These are phyloP conservation scores for Actenoides lindsayi DNA, from an alignment of 2,113 vertebrate genomes.

Conservation along the genomic window DNA sequence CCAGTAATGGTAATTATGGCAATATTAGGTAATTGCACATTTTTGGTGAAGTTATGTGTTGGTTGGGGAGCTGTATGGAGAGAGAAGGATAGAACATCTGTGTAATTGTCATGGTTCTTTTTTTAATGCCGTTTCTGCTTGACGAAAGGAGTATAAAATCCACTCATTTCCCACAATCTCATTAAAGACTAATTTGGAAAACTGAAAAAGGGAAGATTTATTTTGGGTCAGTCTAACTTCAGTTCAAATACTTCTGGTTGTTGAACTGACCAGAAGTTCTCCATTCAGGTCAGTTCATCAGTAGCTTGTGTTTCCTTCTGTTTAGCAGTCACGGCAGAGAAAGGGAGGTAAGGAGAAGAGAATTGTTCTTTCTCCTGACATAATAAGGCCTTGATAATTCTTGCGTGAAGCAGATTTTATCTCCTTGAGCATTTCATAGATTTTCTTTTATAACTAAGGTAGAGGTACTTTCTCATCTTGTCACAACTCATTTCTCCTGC, in stretches of 20 bases:
- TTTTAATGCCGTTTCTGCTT: neutral
- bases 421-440: slow-evolving; percentile 60
- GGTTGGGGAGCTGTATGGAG: neutral
- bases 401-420: slow-evolving; percentile 61
- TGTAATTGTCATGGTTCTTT: neutral
- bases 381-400: slow-evolving; percentile 53
- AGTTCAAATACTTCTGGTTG: neutral
- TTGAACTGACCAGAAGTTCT: neutral
- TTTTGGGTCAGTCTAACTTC: neutral
- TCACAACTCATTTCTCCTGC: slow-evolving; percentile 41
- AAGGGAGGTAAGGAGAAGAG: neutral
- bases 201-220: neutral
- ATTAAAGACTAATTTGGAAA: neutral
- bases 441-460: slow-evolving; percentile 45
- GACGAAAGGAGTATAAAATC: neutral
- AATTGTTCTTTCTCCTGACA: slow-evolving; percentile 35
- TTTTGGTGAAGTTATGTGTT: neutral
- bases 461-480: slow-evolving; percentile 60
- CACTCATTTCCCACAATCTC: neutral
- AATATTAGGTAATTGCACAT: neutral
- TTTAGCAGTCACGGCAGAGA: neutral
- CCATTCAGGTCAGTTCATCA: neutral
- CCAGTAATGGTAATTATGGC: neutral
- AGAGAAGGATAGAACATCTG: neutral
- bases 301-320: neutral